Evolutionary conservation across 2,113 vertebrate species (phyloP), one percentile per base, ranked within the genome.

Genomic region (Corydoras maculifer): DNA sequence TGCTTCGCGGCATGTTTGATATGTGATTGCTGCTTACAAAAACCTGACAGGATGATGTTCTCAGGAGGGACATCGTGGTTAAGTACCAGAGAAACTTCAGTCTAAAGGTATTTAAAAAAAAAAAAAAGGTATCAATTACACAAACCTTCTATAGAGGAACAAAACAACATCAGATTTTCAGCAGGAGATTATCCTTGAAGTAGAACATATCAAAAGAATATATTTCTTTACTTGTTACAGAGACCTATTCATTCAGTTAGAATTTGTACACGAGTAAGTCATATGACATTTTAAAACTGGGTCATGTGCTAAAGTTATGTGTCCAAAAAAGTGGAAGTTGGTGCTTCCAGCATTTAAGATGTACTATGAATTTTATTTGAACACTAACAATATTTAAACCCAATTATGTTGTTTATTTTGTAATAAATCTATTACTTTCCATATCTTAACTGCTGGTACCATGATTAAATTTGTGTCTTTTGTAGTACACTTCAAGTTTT

Each of bases 11-110:
- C 97, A 49, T 95, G 88, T 83, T 95, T 98, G 77, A 99, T 91
- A 82, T 94, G 93, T 72, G 95, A 93, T 72, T 92, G 88, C 86
- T 98, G 97, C 84, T 99, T 99, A 86, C 94, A 99, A 82, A 93
- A 91, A 80, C 92, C 93, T 65, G 93, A 93, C 66, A 93, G 91
- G 68, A 99, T 93, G 73, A 98, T 94, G 69, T 93, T 94, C 79
- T 98, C 94, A 74, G 94, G 91, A 80, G 94, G 81, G 58, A 97
- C 92, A 18, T 94, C 94, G 77, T 93, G 86, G 75, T 93, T 91
- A 87, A 96, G 89, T 74, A 94, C 91, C 85, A 96, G 84, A 71
- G 82, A 90, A 80, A 97, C 91, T 90, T 99, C 97, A 81, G 89
- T 89, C 97, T 99, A 80, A 66, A 73, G 30, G 13, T 57, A 6